Percentiles rank a stretch among this genome's conserved stretches.
Evolutionary conservation across 1,140 invertebrate species (phyloP).

Genomic region (Lordiphosa collinella): DNA sequence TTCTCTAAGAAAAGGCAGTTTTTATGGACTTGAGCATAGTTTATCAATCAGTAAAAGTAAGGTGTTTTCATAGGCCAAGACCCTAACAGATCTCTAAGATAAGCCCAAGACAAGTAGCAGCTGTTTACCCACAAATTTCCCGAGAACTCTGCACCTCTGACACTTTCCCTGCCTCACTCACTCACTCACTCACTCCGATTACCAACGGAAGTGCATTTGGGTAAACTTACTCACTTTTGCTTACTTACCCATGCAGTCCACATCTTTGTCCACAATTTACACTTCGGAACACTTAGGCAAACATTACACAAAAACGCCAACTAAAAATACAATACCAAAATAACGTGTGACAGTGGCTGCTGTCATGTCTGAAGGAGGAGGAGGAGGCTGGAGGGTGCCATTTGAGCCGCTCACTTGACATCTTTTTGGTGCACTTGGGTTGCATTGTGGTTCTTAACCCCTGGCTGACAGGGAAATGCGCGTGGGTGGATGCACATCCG

Average conservation of each 20-base stretch:
- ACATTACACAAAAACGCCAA: constrained; percentile 6
- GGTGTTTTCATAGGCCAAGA: no score
- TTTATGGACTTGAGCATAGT: no score
- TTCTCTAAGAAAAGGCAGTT: no score
- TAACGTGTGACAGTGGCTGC: constrained; percentile 1
- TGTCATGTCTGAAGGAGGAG: neutral
- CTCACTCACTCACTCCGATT: neutral
- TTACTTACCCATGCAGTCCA: constrained; percentile 7
- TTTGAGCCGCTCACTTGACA: constrained; percentile 7
- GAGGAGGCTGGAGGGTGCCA: no score
- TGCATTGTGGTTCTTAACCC: neutral
- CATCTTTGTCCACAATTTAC: constrained; percentile 3
- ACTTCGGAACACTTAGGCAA: constrained; percentile 9
- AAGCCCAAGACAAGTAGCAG: neutral
- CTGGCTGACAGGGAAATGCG: neutral
- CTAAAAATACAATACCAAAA: constrained; percentile 8
- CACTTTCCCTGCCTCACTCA: constrained; percentile 2
- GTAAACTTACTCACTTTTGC: constrained; percentile 1
- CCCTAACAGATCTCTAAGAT: neutral
- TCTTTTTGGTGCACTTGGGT: neutral
- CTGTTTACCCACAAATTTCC: constrained; percentile 5
- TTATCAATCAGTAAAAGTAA: no score
- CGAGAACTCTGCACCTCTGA: constrained; percentile 1
- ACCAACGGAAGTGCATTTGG: constrained; percentile 54
- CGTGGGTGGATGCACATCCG: neutral